Evolutionary conservation across 2,888 invertebrate genomes (phyloP), one percentile per base, ranked within the genome.

Genomic region (Drosophila pseudotalamancana): DNA sequence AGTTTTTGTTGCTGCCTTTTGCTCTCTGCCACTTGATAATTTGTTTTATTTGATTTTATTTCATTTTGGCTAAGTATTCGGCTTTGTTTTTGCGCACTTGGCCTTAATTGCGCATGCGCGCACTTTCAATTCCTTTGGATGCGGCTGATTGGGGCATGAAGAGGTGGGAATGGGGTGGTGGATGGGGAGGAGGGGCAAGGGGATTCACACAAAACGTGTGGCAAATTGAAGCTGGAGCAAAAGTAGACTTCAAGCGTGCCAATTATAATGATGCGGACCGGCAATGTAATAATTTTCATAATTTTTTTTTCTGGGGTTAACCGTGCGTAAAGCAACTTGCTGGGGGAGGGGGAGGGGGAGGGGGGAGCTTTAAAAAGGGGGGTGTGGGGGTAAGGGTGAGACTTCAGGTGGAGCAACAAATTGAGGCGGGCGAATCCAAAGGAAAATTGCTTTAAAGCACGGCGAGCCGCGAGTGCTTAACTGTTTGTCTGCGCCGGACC

Each of bases 51-150:
- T 42, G 6, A 45, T 35, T 45, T 51, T 19, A 29, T 39, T 29
- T 39, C 39, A 14, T 19, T 45, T 49, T 49, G 12, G 21, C 25
- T 40, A 21, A 49, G 48, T 37, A 45, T 51, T 42, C n/a, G n/a
- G 4, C 25, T 56, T 48, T 42, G 34, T 63, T 56, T 16, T 66
- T 72, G 70, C 80, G 85, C 81, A 81, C 87, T 81, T 81, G 81
- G 87, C 81, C 81, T 81, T 81, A 81, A 81, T 87, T 87, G 87
- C 83, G 80, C 67, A 65, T 76, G 66, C 71, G 77, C 84, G 72
- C 77, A 87, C 86, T 87, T 88, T 87, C 88, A 87, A 88, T 88
- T 86, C 88, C 88, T 87, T 77, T 60, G 70, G 74, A 54, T 37
- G 50, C 42, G 42, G 23, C 6, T 37, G 49, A 45, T 69, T 43